Evolutionary conservation across 2,113 vertebrate species (phyloP).

Genomic region (Entomyzon cyanotis): DNA sequence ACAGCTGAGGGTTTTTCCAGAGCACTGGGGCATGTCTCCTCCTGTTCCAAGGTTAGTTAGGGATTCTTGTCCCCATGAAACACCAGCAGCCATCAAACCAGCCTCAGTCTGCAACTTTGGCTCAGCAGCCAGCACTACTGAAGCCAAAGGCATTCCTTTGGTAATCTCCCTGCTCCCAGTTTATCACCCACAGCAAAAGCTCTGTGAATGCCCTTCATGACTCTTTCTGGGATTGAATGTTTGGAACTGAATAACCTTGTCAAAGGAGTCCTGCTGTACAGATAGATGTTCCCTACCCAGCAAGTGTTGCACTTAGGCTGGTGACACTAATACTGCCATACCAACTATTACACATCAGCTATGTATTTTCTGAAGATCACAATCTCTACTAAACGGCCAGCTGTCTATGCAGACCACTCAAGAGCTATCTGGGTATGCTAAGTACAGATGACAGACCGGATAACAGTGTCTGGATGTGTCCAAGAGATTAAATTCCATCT

Average conservation of each 20-base stretch:
- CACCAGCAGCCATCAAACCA: not conserved
- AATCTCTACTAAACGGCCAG: slow-evolving; percentile 13
- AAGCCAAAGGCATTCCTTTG: not conserved
- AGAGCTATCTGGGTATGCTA: slow-evolving; percentile 30
- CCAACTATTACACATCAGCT: not conserved
- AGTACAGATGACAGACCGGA: not conserved
- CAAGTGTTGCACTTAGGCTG: not conserved
- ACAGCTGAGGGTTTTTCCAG: not conserved
- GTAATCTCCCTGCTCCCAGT: not conserved
- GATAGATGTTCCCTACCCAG: not conserved
- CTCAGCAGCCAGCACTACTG: not conserved
- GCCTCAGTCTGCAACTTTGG: not conserved
- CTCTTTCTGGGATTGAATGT: not conserved
- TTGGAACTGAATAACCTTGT: not conserved
- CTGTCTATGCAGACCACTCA: slow-evolving; percentile 19
- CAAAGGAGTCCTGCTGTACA: not conserved
- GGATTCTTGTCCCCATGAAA: not conserved
- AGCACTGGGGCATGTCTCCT: not conserved
- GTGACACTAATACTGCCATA: not conserved
- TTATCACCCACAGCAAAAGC: not conserved
- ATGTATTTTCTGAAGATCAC: slow-evolving; percentile 21
- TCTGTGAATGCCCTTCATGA: not conserved
- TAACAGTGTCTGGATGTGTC: not conserved
- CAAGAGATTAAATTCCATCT: slow-evolving; percentile 44
- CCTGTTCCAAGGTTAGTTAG: not conserved